Evolutionary conservation across 2,113 vertebrate genomes (phyloP), one percentile per base, ranked within the genome.

Genomic region (Urocitellus parryii): DNA sequence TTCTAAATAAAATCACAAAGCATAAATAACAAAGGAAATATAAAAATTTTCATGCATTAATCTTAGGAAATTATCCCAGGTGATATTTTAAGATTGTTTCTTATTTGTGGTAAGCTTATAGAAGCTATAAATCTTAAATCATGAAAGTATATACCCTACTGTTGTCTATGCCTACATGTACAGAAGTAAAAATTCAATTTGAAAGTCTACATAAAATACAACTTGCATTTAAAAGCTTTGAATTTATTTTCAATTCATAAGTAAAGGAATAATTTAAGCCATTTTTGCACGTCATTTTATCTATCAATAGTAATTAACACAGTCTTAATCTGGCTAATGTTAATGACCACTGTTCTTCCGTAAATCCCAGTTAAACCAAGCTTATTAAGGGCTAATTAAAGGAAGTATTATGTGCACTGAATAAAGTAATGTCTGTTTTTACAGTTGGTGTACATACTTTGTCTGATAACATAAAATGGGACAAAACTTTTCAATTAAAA

Each of bases 291-390:
- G 91, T 98, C 98, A 98, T 98, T 99, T 99, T 99, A 99, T 99
- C 98, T 99, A 99, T 98, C 98, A 98, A 98, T 98, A 98, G 98
- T 99, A 98, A 99, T 99, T 99, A 99, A 98, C 98, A 98, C 96
- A 98, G 98, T 98, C 98, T 98, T 99, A 99, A 99, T 99, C 98
- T 99, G 98, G 97, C 98, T 98, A 98, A 98, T 98, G 98, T 99
- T 99, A 99, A 99, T 99, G 98, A 99, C 98, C 98, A 98, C 98
- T 98, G 98, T 98, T 99, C 98, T 99, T 98, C 97, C 84, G 97
- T 98, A 99, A 99, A 99, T 98, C 98, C 98, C 98, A 99, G 98
- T 98, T 99, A 99, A 99, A 99, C 98, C 98, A 98, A 99, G 98
- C 98, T 99, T 99, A 99, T 99, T 99, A 99, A 98, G 97, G 98